Conservation (phyloP, 2,888 invertebrate genomes). For the Acanthosepion esculentum region DNA sequence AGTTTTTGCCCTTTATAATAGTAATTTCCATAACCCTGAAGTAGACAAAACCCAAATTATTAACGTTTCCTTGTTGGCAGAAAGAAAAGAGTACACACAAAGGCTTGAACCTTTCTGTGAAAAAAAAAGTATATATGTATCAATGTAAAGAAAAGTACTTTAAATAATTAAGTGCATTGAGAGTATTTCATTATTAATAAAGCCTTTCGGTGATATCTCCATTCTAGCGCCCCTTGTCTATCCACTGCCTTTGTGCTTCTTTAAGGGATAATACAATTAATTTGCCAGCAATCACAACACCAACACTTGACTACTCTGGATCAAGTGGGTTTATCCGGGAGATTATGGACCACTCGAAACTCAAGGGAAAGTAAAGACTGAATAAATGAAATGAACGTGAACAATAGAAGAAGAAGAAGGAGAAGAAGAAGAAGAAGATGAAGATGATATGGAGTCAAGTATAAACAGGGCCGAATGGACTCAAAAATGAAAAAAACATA, state of each 20-base stretch:
- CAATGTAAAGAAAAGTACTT: neutral
- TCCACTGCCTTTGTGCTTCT: neutral
- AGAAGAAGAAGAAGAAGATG: neutral
- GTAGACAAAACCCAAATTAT: too few species aligned
- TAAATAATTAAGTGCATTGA: neutral
- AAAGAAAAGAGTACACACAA: too few species aligned
- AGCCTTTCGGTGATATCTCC: neutral
- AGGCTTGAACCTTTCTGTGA: too few species aligned
- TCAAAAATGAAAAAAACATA: too few species aligned
- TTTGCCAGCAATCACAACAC: neutral
- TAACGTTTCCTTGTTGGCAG: too few species aligned
- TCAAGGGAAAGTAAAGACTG: neutral
- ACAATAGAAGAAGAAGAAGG: neutral
- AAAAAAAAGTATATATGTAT: neutral
- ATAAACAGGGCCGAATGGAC: too few species aligned
- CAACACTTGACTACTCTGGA: neutral
- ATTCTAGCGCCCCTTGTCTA: neutral
- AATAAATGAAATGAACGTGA: neutral
- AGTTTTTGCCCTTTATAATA: too few species aligned
- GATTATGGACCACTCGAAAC: neutral
- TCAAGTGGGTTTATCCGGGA: constrained; percentile 23
- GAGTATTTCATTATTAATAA: neutral
- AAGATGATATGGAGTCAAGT: neutral
- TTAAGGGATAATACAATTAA: constrained; percentile 33
- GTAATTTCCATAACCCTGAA: too few species aligned